These are phyloP conservation scores for Mythimna lalbum DNA, from an alignment of 2,888 invertebrate genomes.

Conservation along the genomic window DNA sequence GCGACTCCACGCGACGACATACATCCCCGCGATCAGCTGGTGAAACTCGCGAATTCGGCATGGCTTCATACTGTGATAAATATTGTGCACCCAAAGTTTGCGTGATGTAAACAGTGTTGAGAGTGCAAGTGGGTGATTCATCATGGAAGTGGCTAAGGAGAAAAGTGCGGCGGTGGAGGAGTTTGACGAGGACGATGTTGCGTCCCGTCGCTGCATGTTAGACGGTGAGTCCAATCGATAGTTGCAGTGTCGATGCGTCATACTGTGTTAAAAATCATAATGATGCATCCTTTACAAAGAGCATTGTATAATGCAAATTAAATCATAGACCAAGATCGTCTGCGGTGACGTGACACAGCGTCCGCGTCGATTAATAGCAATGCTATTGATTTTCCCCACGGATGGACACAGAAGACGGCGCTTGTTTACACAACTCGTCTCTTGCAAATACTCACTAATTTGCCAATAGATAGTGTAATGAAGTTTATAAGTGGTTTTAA, in stretches of 20 bases:
- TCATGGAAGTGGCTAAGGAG: slow-evolving; percentile 84
- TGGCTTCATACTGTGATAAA: slow-evolving; percentile 74
- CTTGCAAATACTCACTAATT: slow-evolving; percentile 17
- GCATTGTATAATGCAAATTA: slow-evolving; percentile 33
- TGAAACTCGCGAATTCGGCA: slow-evolving; percentile 61
- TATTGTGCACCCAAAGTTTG: slow-evolving; percentile 70
- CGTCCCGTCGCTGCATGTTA: slow-evolving; percentile 87
- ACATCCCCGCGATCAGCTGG: slow-evolving; percentile 73
- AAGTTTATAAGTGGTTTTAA: not conserved
- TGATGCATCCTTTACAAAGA: slow-evolving; percentile 31
- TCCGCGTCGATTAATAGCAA: slow-evolving; percentile 56
- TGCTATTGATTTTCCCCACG: slow-evolving; percentile 63
- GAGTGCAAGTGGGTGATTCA: slow-evolving; percentile 70
- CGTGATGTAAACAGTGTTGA: slow-evolving; percentile 74
- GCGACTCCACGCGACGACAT: slow-evolving; percentile 63
- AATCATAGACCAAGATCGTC: slow-evolving; percentile 63
- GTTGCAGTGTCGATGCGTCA: slow-evolving; percentile 40
- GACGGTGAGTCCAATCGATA: slow-evolving; percentile 82
- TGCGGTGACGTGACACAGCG: slow-evolving; percentile 59
- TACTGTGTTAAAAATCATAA: slow-evolving; percentile 8
- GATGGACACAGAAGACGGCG: slow-evolving; percentile 27
- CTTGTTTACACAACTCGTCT: slow-evolving; percentile 45
- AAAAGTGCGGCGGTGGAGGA: slow-evolving; percentile 77
- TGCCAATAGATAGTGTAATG: not conserved
- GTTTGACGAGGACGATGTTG: slow-evolving; percentile 83